Evolutionary conservation across 2,113 vertebrate species (phyloP), one percentile per base, ranked within the genome.

Genomic region (Anolis carolinensis): DNA sequence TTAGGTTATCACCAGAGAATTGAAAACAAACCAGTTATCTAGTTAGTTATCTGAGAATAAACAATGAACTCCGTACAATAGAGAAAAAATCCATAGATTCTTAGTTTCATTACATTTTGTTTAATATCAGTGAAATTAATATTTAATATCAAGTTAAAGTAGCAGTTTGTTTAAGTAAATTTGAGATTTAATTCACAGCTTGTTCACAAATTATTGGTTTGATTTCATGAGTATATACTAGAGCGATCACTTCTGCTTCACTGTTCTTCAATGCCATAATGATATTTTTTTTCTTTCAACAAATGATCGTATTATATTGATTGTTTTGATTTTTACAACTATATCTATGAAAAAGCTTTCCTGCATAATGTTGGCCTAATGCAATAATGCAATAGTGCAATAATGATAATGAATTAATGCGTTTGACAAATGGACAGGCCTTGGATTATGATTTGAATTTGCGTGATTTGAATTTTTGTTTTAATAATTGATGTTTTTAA

Each of bases 21-120:
- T 20, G 23, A 13, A 62, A 39, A 21, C 3, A 1, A 71, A 0
- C 30, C 30, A n/a, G 39, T 44, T 44, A 44, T 44, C 39, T 44
- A n/a, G 39, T 44, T 44, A 44, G 2, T 5, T 44, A 44, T 44
- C 39, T 44, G 39, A 44, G 39, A 44, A n/a, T n/a, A n/a, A n/a
- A n/a, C n/a, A n/a, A n/a, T n/a, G n/a, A n/a, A 44, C 39, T 44
- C 39, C 39, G 55, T 13, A 55, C 36, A 44, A 39, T 59, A 2
- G 34, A 16, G 32, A 36, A 23, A 18, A 20, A 3, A 18, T 2
- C 4, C 39, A 2, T 3, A 21, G 30, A 68, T 62, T 6, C n/a
- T 11, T 21, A 65, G 34, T 65, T 80, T 63, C 59, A 44, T 25
- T 5, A 16, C 63, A 34, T 80, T 36, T 27, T 3, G 7, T 30